These are phyloP conservation scores for Tauraco hartlaubi DNA, from an alignment of 2,797 vertebrate species.

Conservation along the genomic window DNA sequence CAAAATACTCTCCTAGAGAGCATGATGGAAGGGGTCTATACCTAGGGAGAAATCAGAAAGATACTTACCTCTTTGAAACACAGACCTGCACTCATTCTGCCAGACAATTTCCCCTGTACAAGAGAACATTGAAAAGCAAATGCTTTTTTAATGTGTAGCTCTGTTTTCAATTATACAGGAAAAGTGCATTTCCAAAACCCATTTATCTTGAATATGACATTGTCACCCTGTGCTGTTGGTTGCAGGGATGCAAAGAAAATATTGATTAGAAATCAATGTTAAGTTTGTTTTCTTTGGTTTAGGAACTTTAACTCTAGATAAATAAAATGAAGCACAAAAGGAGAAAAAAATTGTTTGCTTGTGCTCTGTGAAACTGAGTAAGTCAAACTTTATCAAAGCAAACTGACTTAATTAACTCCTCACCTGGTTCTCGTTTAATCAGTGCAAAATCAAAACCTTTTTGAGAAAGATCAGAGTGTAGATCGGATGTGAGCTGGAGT, in stretches of 20 bases:
- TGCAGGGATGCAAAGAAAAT: slow-evolving; percentile 34
- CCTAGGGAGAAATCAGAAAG: background rate
- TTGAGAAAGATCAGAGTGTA: background rate
- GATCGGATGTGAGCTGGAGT: background rate
- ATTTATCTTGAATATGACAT: slow-evolving; percentile 61
- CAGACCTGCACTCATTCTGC: background rate
- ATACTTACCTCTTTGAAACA: slow-evolving; percentile 14
- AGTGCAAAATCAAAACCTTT: slow-evolving; percentile 11
- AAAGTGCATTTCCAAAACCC: slow-evolving; percentile 43
- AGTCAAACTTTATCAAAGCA: background rate
- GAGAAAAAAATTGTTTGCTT: background rate
- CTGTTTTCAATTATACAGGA: slow-evolving; percentile 48
- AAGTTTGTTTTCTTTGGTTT: background rate
- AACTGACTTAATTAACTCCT: background rate
- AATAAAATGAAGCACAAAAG: background rate
- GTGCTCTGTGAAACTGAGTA: background rate
- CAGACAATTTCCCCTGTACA: slow-evolving; percentile 11
- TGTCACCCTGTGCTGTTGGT: background rate
- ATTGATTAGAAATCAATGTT: slow-evolving; percentile 23
- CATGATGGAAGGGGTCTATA: background rate
- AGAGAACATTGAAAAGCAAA: background rate
- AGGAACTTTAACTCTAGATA: background rate
- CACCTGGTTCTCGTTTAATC: background rate
- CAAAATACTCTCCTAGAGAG: background rate
- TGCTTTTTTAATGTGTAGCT: slow-evolving; percentile 29